Conservation (phyloP, 2,888 invertebrate species). For the Gonocerus acuteangulatus region DNA sequence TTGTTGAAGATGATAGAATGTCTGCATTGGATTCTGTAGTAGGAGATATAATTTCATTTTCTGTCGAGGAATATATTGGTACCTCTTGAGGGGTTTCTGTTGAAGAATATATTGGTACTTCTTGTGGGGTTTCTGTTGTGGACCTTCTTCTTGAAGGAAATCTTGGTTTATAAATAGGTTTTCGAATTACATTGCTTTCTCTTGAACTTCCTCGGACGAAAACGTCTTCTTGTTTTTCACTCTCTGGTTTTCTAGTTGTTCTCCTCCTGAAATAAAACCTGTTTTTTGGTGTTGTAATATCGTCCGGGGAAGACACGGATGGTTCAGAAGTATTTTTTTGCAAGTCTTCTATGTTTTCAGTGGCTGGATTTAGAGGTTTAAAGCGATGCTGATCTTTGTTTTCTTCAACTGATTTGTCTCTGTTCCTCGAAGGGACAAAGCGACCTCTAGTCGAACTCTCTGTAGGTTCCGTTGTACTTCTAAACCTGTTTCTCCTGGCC, state of each 20-base stretch:
- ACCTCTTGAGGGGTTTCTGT: too few relatives aligned
- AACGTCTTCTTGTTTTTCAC: conserved; percentile 27
- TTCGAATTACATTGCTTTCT: conserved; percentile 30
- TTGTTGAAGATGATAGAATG: not conserved
- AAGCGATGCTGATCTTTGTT: not conserved
- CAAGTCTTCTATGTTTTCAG: not conserved
- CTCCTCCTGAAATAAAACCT: conserved; percentile 22
- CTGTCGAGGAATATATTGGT: conserved; percentile 3
- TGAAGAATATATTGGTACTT: conserved; percentile 2
- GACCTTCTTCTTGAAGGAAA: conserved; percentile 27
- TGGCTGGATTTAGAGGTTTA: too few relatives aligned
- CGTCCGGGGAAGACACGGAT: not conserved
- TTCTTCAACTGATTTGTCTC: conserved; percentile 23
- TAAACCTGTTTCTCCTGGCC: conserved; percentile 29
- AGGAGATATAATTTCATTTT: too few relatives aligned
- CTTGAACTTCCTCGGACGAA: conserved; percentile 27
- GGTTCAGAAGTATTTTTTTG: not conserved
- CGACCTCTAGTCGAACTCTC: conserved; percentile 28
- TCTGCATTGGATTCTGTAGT: not conserved
- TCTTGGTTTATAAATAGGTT: conserved; percentile 25
- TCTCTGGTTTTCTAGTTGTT: conserved; percentile 8
- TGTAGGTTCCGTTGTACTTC: conserved; percentile 35
- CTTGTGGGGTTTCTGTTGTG: too few relatives aligned
- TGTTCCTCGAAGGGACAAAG: conserved; percentile 23
- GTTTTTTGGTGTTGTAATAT: not conserved